Percentiles rank a stretch among this genome's conserved stretches.
Evolutionary conservation across 2,888 invertebrate species (phyloP).

Genomic region (Ichneumoninae sp.): DNA sequence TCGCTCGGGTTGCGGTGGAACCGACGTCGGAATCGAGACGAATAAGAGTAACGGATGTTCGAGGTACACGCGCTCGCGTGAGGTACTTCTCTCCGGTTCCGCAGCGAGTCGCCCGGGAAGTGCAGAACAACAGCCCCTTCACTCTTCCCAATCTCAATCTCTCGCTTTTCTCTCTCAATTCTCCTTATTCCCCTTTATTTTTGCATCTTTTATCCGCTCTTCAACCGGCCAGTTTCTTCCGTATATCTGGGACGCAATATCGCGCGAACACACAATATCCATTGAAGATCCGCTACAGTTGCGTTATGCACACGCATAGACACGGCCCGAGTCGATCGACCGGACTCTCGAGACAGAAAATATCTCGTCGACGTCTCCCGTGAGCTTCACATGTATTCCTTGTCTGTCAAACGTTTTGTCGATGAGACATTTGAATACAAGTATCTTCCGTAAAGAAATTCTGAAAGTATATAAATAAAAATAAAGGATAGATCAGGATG

Average conservation of each 20-base stretch:
- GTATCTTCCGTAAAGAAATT: not conserved
- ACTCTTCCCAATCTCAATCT: not conserved
- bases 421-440: not conserved
- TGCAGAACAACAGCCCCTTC: constrained; percentile 1
- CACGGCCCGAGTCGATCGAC: not conserved
- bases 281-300: not conserved
- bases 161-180: not conserved
- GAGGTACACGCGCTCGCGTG: constrained; percentile 19
- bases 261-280: not conserved
- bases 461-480: not conserved
- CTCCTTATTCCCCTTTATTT: not conserved
- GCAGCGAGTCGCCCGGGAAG: not conserved
- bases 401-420: not conserved
- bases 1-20: constrained; percentile 31
- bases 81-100: not conserved
- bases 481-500: not conserved
- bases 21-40: constrained; percentile 17
- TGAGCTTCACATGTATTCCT: not conserved
- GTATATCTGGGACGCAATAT: not conserved
- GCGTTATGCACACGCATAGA: not conserved
- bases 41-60: constrained; percentile 21
- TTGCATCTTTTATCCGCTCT: not conserved
- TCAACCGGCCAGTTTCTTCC: not conserved
- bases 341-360: constrained; percentile 5
- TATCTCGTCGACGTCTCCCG: not conserved